A percentile compares a stretch with the other conserved stretches of the same genome.
phyloP scores from a whole-genome alignment of 2,888 invertebrate species.

The Cataglyphis altisquamis region DNA sequence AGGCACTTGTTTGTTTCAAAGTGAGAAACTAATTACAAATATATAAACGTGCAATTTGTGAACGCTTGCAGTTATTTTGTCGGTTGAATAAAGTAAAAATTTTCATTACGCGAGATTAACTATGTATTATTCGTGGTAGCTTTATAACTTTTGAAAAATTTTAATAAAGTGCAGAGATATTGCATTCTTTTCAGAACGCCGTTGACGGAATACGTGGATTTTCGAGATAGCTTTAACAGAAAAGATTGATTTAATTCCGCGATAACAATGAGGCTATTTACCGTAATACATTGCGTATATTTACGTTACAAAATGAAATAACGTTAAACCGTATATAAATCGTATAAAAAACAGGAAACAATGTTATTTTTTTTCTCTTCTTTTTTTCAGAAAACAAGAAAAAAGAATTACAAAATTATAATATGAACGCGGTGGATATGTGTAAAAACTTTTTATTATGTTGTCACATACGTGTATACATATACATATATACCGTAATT shows the following conservation, averaged over 20 bases:
- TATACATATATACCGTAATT: background rate
- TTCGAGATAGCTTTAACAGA: slow-evolving; percentile 55
- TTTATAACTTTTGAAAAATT: slow-evolving; percentile 7
- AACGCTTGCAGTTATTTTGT: background rate
- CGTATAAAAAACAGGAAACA: background rate
- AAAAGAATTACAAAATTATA: background rate
- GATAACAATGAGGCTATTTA: slow-evolving; percentile 58
- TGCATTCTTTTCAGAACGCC: background rate
- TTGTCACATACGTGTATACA: background rate
- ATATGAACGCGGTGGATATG: background rate
- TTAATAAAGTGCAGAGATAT: background rate
- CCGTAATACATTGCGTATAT: slow-evolving; percentile 28
- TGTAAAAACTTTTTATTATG: background rate
- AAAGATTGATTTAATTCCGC: slow-evolving; percentile 67
- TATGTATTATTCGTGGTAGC: slow-evolving; percentile 1
- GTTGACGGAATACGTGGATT: background rate
- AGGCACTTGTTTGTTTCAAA: background rate
- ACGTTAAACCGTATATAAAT: background rate
- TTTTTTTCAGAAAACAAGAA: background rate
- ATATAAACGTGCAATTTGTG: background rate
- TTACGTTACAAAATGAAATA: background rate
- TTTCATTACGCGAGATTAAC: slow-evolving; percentile 14
- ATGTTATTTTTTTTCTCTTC: slow-evolving; percentile 3
- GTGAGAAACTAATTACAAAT: background rate
- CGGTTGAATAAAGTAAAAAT: background rate